These are phyloP conservation scores for Macrostomum cliftonense DNA, from an alignment of 2,888 invertebrate genomes.

Conservation along the genomic window DNA sequence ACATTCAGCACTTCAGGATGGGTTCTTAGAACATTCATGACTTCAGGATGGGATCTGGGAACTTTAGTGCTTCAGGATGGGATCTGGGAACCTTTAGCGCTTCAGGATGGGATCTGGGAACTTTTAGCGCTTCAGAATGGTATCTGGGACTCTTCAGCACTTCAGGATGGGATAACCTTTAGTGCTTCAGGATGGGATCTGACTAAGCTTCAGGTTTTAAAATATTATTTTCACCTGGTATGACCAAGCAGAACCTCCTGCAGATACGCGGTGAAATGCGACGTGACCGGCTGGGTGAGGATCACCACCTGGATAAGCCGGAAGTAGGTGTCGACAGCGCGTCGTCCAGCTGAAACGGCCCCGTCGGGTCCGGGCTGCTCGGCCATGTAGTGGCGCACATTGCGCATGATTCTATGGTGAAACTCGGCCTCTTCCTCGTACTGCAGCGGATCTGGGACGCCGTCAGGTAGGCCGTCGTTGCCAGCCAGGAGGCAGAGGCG, in stretches of 20 bases:
- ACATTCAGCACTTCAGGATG: too few relatives aligned
- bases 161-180: too few relatives aligned
- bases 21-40: too few relatives aligned
- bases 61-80: too few relatives aligned
- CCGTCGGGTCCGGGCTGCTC: background rate
- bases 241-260: conserved; percentile 3
- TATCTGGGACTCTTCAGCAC: too few relatives aligned
- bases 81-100: too few relatives aligned
- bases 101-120: too few relatives aligned
- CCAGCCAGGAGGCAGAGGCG: conserved; percentile 1
- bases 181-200: too few relatives aligned
- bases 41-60: too few relatives aligned
- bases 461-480: background rate
- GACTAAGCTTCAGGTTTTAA: too few relatives aligned
- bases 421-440: conserved; percentile 4
- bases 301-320: conserved; percentile 5
- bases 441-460: background rate
- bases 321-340: conserved; percentile 2
- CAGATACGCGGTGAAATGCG: conserved; percentile 3
- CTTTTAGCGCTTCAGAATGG: too few relatives aligned
- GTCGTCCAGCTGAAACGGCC: background rate
- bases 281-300: conserved; percentile 1
- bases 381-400: conserved; percentile 1
- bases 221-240: conserved; percentile 2
- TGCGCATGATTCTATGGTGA: conserved; percentile 2